These are phyloP conservation scores for Metridium senile DNA, from an alignment of 92 coral and sea anemone species.

Conservation along the genomic window DNA sequence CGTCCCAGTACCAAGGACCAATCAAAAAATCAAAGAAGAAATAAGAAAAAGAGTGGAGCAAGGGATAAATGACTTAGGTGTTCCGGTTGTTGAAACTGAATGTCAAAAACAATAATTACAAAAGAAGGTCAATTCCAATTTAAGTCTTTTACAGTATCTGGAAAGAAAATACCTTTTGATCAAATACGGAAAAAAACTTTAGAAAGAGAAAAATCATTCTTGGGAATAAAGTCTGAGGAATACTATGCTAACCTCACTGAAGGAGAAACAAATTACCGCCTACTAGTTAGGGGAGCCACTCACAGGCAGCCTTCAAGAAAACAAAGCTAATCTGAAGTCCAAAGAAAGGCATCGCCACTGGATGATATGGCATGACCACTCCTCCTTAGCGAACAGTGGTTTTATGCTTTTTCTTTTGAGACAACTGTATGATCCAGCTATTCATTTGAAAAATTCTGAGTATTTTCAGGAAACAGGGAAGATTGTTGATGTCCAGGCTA, in stretches of 20 bases:
- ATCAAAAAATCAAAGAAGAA: slow-evolving; percentile 10
- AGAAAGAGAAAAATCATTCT: neutral
- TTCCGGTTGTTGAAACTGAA: slow-evolving; percentile 15
- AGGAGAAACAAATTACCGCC: neutral
- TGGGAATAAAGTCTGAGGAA: slow-evolving; percentile 2
- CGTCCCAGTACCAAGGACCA: slow-evolving; percentile 27
- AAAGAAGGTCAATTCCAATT: slow-evolving; percentile 13
- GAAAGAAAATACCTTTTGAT: slow-evolving; percentile 23
- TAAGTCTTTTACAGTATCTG: slow-evolving; percentile 1
- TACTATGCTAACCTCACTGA: neutral
- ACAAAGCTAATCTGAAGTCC: slow-evolving; percentile 8
- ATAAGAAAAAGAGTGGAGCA: slow-evolving; percentile 3
- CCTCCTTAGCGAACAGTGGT: slow-evolving; percentile 10
- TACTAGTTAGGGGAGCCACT: neutral
- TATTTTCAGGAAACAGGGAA: slow-evolving; percentile 5
- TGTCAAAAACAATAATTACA: slow-evolving; percentile 4
- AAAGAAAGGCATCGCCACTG: slow-evolving; percentile 18
- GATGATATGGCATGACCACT: slow-evolving; percentile 38
- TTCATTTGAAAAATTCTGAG: neutral
- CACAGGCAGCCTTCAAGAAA: slow-evolving; percentile 7
- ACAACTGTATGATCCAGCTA: slow-evolving; percentile 23
- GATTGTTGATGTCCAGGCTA: slow-evolving; percentile 21
- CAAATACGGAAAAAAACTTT: neutral
- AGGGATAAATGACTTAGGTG: slow-evolving; percentile 31
- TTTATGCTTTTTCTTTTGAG: slow-evolving; percentile 19